Evolutionary conservation across 2,797 vertebrate species (phyloP), one percentile per base, ranked within the genome.

Genomic region (Mareca strepera): DNA sequence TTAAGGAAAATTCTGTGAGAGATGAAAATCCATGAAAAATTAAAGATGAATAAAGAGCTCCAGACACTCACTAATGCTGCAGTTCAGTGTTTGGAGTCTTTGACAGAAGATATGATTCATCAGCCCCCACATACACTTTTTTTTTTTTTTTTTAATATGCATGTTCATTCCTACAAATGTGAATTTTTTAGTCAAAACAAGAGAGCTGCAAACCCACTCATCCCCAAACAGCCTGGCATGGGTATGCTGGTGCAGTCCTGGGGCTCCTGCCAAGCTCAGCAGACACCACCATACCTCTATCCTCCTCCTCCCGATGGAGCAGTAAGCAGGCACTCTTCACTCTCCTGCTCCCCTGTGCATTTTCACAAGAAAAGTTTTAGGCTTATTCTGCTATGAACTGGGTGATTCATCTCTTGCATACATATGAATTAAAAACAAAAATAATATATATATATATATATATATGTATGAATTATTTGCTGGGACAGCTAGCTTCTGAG

Each of bases 101-200:
- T 91, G 89, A 87, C 78, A 93, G 86, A 76, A 90, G 62, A 93
- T 11, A 37, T 93, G 90, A 96, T 84, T 94, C 92, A 94, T 84
- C 93, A 83, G 28, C 74, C 76, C 52, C 3, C 59, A 20, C 60
- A 59, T 31, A 43, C 41, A 43, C 50, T 67, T 88, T 92, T 95
- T 90, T 90, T 28, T 50, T 14, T 67, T 48, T 21, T 28, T 35
- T 48, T 20, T 7, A 28, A 59, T 63, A 69, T 80, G 75, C 39
- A 70, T 87, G 63, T 60, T 85, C 68, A 52, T 89, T 93, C 94
- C 78, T 91, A 77, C 53, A 92, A 89, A 91, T 64, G 80, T 66
- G 80, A 90, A 16, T 50, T 90, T 89, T 85, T 79, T 63, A 89
- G 48, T 60, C 81, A 87, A 94, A 91, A 68, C n/a, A 89, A 60